Evolutionary conservation across 2,888 invertebrate species (phyloP), one percentile per base, ranked within the genome.

Genomic region (Harmothoe impar): DNA sequence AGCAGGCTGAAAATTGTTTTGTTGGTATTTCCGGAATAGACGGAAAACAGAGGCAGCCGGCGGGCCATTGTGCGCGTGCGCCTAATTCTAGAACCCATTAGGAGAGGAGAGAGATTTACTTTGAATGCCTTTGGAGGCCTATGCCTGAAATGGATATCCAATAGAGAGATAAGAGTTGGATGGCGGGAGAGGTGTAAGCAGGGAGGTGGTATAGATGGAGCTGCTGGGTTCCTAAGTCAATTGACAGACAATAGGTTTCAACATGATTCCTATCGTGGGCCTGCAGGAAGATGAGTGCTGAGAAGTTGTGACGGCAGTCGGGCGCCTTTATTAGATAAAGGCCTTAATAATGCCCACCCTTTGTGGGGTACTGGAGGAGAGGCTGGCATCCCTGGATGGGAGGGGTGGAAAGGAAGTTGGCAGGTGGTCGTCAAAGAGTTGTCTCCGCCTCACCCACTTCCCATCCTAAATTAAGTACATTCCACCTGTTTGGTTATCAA

Each of bases 181-280:
- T 23, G 62, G 25, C 20, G 62, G n/a, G 23, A 43, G 43, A 7
- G 43, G 84, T 25, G 43, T 43, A 43, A 43, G 43, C 43, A 84
- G 84, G 43, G 35, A 78, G 78, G 43, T 43, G n/a, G n/a, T 84
- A 51, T 84, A 51, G 84, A 29, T 29, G n/a, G 23, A 17, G 12
- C 84, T 20, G 43, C 0, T 29, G 20, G 1, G 33, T 35, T 5
- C 51, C 84, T 84, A 84, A 84, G 84, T 84, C 84, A 84, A 84
- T 84, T 84, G 84, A 43, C 33, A 84, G 84, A 84, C 84, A 84
- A 84, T 84, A 84, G 84, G 84, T 33, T 84, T 84, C 78, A 23
- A 43, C 51, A 25, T 43, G 15, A 72, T 72, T n/a, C 72, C 29
- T 84, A 84, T 17, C 43, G 23, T 17, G 54, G 54, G 86, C 86